Evolutionary conservation across 2,888 invertebrate genomes (phyloP), one percentile per base, ranked within the genome.

Genomic region (Octodonta nipae): DNA sequence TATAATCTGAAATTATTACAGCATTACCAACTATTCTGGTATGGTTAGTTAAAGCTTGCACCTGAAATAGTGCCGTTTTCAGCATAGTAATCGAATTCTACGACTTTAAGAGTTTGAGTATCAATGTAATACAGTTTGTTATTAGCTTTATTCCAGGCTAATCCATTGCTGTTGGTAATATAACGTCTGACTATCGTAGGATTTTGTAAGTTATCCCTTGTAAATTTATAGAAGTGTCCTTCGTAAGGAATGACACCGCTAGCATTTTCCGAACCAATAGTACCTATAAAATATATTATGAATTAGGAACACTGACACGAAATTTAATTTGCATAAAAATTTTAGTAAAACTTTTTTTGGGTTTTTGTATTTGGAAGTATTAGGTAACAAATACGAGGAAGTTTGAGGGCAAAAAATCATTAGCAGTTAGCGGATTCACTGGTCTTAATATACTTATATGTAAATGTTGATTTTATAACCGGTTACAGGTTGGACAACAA

Each of bases 61-160:
- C 22, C 15, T 12, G 47, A 47, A 17, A 78, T 69, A n/a, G 44
- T 52, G 10, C 72, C 75, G 10, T 60, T 63, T 2, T 61, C 60
- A 0, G 71, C 50, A 43, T 83, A 68, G 47, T 70, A 86, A 51
- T 84, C 76, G 48, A 77, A 85, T 5, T 72, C 75, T 33, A 70
- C 74, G 2, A 86, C 65, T 44, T 73, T 69, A 16, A 65, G 56
- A 0, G 78, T 75, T 0, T 72, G 67, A 1, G 81, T 73, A 58
- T 87, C 86, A 17, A 83, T 81, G 57, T 78, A 86, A 58, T 78
- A 86, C 67, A 86, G 73, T 45, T 68, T 72, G 38, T 71, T 67
- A 49, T 74, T 73, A 47, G 79, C 75, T 1, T 62, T 52, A 11
- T 73, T 78, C 85, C 85, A 87, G 1, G 76, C 75, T 4, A 86